These are phyloP conservation scores for Prostheceraeus crozeri DNA, from an alignment of 2,888 invertebrate genomes.

Conservation along the genomic window DNA sequence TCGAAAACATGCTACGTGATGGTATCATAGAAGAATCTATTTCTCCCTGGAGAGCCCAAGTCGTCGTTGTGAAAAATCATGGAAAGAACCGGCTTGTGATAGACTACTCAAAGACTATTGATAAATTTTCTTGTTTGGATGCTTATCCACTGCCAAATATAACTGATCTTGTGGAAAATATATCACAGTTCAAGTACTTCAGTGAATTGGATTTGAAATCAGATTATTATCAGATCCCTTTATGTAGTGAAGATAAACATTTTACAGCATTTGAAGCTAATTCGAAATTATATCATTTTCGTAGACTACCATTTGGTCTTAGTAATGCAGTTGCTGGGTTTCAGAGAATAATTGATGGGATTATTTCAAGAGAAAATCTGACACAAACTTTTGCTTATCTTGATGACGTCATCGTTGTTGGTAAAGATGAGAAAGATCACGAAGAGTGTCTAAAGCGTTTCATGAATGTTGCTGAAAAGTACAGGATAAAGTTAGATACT, in stretches of 20 bases:
- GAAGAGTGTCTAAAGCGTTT: constrained; percentile 11
- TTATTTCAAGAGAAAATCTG: constrained; percentile 12
- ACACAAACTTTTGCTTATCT: constrained; percentile 28
- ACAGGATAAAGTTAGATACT: constrained; percentile 13
- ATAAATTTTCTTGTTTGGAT: constrained; percentile 32
- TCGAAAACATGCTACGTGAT: constrained; percentile 25
- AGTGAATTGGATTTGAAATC: constrained; percentile 26
- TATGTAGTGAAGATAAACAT: constrained; percentile 21
- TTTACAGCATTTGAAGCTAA: constrained; percentile 30
- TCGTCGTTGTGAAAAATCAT: constrained; percentile 20
- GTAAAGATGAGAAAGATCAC: constrained; percentile 6
- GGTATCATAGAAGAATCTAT: constrained; percentile 33
- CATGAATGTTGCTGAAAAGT: not conserved
- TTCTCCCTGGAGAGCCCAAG: constrained; percentile 34
- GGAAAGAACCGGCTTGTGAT: constrained; percentile 32
- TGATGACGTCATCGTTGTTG: constrained; percentile 5
- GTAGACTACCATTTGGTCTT: constrained; percentile 30
- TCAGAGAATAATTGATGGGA: constrained; percentile 18
- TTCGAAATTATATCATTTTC: constrained; percentile 28
- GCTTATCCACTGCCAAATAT: constrained; percentile 36
- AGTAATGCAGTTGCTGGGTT: constrained; percentile 28
- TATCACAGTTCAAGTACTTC: constrained; percentile 28
- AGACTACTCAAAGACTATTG: constrained; percentile 32
- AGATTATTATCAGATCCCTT: constrained; percentile 31
- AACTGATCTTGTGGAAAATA: constrained; percentile 32